Evolutionary conservation across 2,797 vertebrate genomes (phyloP), one percentile per base, ranked within the genome.

Genomic region (Poecilia velifera): DNA sequence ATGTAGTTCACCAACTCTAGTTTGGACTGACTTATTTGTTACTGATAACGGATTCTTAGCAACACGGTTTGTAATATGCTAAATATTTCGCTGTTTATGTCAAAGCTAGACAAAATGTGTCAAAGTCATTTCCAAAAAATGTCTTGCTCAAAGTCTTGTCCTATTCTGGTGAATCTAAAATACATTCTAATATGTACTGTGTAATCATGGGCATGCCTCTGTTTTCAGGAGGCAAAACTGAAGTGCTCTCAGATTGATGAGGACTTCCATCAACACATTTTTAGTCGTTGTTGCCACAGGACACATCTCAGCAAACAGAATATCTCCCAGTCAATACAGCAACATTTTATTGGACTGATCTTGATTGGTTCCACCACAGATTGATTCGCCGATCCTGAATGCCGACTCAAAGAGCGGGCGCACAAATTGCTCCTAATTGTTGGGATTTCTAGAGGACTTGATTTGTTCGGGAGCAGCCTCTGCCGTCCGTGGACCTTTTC

Each of bases 361-460:
- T 45, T 13, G 77, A 89, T 87, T 72, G 80, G 74, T 80, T 88
- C 87, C 78, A 55, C 78, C 70, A 78, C 68, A 59, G 83, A 92
- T 91, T 84, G 36, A 87, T 92, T 73, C 73, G 59, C 66, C 20
- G 64, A 82, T 13, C 20, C 64, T 6, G 36, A 83, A 82, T 47
- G 86, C 87, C 79, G 87, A 89, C 79, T 91, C 84, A 39, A 43
- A 78, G 79, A 83, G 46, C n/a, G 49, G 84, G 87, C 62, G 82
- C 85, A 80, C 86, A 88, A 89, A 91, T 85, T 82, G 83, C 85
- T 90, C 88, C 87, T 90, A 91, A 92, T 94, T 92, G 86, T 91
- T 86, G 71, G 83, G 86, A 81, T 93, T 92, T 89, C 84, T 84
- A 87, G 90, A 84, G 84, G 88, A 90, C 90, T 89, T 89, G 84